These are phyloP conservation scores for Noctuana brunneofusca DNA, from an alignment of 2,888 invertebrate genomes.

Conservation along the genomic window DNA sequence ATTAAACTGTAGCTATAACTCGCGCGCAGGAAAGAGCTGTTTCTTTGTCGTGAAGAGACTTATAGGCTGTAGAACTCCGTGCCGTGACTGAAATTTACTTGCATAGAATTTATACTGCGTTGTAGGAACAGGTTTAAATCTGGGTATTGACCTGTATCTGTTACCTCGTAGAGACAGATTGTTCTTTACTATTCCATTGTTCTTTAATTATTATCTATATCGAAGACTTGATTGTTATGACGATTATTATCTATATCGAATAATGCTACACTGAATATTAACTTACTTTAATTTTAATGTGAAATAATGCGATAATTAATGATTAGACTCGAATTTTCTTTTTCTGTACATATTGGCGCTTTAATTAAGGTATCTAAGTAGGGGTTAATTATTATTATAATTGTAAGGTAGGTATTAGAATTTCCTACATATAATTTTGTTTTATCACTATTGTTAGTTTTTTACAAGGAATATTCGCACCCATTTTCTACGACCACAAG, in stretches of 20 bases:
- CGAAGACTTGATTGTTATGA: not conserved
- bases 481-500: too few relatives aligned
- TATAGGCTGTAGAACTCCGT: slow-evolving; percentile 11
- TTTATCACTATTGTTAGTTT: too few relatives aligned
- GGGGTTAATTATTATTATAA: too few relatives aligned
- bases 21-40: slow-evolving; percentile 8
- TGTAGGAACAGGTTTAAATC: slow-evolving; percentile 5
- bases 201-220: slow-evolving; percentile 6
- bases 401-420: too few relatives aligned
- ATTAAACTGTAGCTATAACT: slow-evolving; percentile 22
- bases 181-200: not conserved
- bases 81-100: slow-evolving; percentile 5
- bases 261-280: not conserved
- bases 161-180: slow-evolving; percentile 4
- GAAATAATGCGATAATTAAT: not conserved
- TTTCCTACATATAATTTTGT: too few relatives aligned
- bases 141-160: slow-evolving; percentile 9
- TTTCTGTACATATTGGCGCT: not conserved
- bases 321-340: not conserved
- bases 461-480: too few relatives aligned
- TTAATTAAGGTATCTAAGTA: too few relatives aligned
- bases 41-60: slow-evolving; percentile 14
- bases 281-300: not conserved
- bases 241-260: not conserved
- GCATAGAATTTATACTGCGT: slow-evolving; percentile 8